These are phyloP conservation scores for Lateolabrax maculatus DNA, from an alignment of 2,797 vertebrate species.

Conservation along the genomic window DNA sequence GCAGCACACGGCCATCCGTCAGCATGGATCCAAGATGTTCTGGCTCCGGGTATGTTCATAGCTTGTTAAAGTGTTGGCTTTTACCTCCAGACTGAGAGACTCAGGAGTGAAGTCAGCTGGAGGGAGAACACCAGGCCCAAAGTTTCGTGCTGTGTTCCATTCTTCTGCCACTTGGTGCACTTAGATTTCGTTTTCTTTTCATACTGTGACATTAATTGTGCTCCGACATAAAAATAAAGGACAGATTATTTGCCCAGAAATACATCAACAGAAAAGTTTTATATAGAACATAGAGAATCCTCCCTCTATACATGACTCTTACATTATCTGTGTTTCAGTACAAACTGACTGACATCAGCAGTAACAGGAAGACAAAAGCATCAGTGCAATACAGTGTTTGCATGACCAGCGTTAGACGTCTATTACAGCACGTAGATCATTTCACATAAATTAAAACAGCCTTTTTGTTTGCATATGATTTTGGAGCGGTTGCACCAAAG, in stretches of 20 bases:
- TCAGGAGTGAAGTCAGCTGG: background rate
- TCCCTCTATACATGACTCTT: no score
- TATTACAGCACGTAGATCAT: background rate
- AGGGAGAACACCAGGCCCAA: background rate
- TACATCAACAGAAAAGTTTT: no score
- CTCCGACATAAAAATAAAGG: no score
- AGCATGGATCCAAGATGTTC: conserved; percentile 82
- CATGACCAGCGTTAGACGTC: background rate
- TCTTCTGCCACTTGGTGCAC: background rate
- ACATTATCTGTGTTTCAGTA: background rate
- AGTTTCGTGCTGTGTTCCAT: background rate
- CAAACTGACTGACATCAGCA: background rate
- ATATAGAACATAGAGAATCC: no score
- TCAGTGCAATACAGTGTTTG: background rate
- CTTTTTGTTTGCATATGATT: no score
- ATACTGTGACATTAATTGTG: background rate
- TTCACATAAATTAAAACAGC: no score
- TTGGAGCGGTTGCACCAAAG: no score
- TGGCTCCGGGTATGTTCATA: conserved; percentile 79
- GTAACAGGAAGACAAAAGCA: background rate
- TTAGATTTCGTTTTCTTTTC: background rate
- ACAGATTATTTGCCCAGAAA: no score
- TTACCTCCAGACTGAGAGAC: background rate
- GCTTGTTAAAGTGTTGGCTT: background rate
- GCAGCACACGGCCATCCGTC: conserved; percentile 85